These are phyloP conservation scores for Microtus agrestis DNA, from an alignment of 2,797 vertebrate genomes.

Conservation along the genomic window DNA sequence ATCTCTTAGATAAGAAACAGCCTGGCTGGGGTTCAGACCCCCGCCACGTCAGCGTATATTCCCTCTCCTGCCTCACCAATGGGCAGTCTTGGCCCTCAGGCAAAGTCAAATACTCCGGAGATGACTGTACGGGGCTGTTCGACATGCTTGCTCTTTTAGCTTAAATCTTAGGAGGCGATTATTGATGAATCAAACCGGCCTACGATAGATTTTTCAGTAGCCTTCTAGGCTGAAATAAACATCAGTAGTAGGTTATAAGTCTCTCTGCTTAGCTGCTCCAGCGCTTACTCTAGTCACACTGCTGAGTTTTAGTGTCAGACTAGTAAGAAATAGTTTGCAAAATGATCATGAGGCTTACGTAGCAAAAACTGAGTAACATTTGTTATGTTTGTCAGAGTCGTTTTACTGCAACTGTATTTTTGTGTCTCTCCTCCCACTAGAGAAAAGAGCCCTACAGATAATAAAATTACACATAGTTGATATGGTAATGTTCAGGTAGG, in stretches of 20 bases:
- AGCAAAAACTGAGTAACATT: constrained; percentile 1
- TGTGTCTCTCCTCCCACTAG: constrained; percentile 13
- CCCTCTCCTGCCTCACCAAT: constrained; percentile 47
- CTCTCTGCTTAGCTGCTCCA: background rate
- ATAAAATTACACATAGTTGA: background rate
- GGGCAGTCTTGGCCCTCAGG: constrained; percentile 64
- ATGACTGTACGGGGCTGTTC: background rate
- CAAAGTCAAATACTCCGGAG: constrained; percentile 67
- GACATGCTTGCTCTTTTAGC: background rate
- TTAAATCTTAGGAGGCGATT: constrained; percentile 3
- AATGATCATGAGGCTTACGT: background rate
- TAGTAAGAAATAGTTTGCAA: background rate
- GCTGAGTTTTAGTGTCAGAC: background rate
- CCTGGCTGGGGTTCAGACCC: constrained; percentile 83
- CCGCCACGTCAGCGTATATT: constrained; percentile 56
- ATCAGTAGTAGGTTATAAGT: background rate
- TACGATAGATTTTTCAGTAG: background rate
- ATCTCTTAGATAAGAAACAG: constrained; percentile 87
- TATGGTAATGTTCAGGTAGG: background rate
- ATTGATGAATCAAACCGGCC: background rate
- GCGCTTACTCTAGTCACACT: background rate
- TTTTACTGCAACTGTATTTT: background rate
- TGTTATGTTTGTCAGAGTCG: constrained; percentile 1
- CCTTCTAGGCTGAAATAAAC: constrained; percentile 2
- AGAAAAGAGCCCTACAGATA: constrained; percentile 34